These are phyloP conservation scores for Bombus superbus DNA, from an alignment of 1,140 invertebrate species.

Conservation along the genomic window DNA sequence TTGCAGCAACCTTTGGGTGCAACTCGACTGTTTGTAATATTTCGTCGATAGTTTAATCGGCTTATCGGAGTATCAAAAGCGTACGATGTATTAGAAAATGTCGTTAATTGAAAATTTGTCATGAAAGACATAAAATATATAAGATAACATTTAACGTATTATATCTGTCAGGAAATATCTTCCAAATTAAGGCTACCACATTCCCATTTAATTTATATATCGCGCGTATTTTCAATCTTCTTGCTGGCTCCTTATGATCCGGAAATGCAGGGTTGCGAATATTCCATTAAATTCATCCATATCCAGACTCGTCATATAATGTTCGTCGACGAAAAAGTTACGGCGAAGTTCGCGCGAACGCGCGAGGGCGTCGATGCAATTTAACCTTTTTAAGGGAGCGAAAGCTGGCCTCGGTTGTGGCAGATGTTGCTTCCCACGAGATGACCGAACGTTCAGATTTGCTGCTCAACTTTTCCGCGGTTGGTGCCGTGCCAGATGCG, in stretches of 20 bases:
- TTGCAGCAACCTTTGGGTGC: too few relatives aligned
- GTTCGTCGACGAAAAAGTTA: constrained; percentile 54
- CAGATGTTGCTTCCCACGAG: constrained; percentile 65
- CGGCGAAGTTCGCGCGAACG: constrained; percentile 48
- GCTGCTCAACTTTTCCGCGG: constrained; percentile 62
- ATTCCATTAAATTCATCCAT: constrained; percentile 25
- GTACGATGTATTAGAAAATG: too few relatives aligned
- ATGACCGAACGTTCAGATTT: constrained; percentile 54
- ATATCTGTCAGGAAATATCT: too few relatives aligned
- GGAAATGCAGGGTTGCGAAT: background rate
- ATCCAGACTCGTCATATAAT: constrained; percentile 13
- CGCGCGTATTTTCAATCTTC: background rate
- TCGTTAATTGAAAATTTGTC: too few relatives aligned
- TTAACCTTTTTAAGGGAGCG: constrained; percentile 55
- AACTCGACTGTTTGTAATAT: too few relatives aligned
- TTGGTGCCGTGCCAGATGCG: constrained; percentile 62
- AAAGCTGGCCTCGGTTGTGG: constrained; percentile 16
- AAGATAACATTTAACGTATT: too few relatives aligned
- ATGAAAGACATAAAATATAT: too few relatives aligned
- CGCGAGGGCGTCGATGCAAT: constrained; percentile 44
- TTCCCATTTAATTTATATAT: background rate
- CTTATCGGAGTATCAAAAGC: too few relatives aligned
- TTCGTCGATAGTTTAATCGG: too few relatives aligned
- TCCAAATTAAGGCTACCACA: too few relatives aligned
- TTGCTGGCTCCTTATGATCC: accelerated